Evolutionary conservation across 2,797 vertebrate genomes (phyloP).

Genomic region (Jordanella pulchra): DNA sequence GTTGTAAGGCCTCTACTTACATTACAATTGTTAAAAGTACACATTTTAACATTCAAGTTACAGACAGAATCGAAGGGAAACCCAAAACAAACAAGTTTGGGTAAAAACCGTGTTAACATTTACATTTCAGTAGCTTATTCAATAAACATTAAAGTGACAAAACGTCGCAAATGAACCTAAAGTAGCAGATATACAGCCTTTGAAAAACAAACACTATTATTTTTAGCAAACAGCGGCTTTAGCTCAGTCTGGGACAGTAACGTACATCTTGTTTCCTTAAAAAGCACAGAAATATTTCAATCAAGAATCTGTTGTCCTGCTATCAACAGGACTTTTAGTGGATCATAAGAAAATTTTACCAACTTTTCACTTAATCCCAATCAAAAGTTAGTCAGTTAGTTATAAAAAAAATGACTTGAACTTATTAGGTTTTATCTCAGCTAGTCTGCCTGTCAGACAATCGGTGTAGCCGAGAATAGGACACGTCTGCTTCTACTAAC

Average conservation of each 20-base stretch:
- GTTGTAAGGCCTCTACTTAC: conserved; percentile 77
- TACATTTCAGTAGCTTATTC: conserved; percentile 23
- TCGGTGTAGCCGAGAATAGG: neutral
- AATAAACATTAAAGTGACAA: conserved; percentile 25
- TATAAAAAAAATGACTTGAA: neutral
- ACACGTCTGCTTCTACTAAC: too few species aligned
- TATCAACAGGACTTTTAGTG: conserved; percentile 12
- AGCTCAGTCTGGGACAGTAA: conserved; percentile 11
- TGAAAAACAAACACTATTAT: conserved; percentile 20
- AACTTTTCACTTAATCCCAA: neutral
- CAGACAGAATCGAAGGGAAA: conserved; percentile 44
- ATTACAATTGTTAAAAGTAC: conserved; percentile 59
- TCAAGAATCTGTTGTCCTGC: neutral
- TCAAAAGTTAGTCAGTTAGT: neutral
- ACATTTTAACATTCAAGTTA: conserved; percentile 49
- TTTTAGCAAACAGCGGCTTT: conserved; percentile 16
- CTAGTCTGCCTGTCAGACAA: conserved; percentile 20
- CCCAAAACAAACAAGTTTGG: conserved; percentile 37
- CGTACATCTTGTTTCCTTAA: neutral
- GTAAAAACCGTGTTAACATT: conserved; percentile 48
- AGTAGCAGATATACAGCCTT: conserved; percentile 25
- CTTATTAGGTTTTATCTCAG: neutral
- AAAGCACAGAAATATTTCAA: conserved; percentile 7
- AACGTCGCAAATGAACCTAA: conserved; percentile 30
- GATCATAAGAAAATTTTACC: neutral